Evolutionary conservation across 2,888 invertebrate species (phyloP), one percentile per base, ranked within the genome.

Genomic region (Lasioglossum marginatum): DNA sequence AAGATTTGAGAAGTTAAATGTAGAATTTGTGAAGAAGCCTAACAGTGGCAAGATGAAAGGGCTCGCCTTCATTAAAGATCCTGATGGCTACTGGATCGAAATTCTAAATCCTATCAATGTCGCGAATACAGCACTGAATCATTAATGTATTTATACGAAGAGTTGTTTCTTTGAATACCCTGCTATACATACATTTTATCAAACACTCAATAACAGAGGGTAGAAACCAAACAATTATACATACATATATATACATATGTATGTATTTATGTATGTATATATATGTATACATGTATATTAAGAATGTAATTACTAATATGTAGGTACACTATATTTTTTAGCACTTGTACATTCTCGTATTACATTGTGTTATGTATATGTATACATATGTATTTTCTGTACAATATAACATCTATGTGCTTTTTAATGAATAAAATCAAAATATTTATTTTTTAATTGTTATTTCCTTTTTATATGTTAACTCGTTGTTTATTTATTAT

Each of bases 31-130:
- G 2, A 99, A 99, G 94, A 97, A 97, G 89, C 99, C 98, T 0
- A 97, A 97, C 92, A 99, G 98, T 92, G 98, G 98, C 0, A 98
- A 98, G 94, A 99, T 99, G 98, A 98, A 98, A 95, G 98, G 98
- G 0, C 95, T 99, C 73, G 99, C 99, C 2, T 99, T 99, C 94
- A 98, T 99, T 83, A 97, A 98, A 92, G 99, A 99, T 95, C 99
- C 99, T 0, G 99, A 99, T 94, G 99, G 98, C 48, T 99, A 99
- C 94, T 99, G 99, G 99, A 99, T 99, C 92, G 99, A 99, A 95
- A 98, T 99, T 84, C 97, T 98, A 92, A 97, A 96, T 89, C 95
- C 96, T 79, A 90, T 81, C 6, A 90, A 74, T 60, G 77, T 92
- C 72, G 90, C 90, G 31, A 92, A 90, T 68, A 88, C 90, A 70